A percentile compares a stretch with the other conserved stretches of the same genome.
phyloP scores from a whole-genome alignment of 2,797 vertebrate species.

The Sebastes aleutianus region DNA sequence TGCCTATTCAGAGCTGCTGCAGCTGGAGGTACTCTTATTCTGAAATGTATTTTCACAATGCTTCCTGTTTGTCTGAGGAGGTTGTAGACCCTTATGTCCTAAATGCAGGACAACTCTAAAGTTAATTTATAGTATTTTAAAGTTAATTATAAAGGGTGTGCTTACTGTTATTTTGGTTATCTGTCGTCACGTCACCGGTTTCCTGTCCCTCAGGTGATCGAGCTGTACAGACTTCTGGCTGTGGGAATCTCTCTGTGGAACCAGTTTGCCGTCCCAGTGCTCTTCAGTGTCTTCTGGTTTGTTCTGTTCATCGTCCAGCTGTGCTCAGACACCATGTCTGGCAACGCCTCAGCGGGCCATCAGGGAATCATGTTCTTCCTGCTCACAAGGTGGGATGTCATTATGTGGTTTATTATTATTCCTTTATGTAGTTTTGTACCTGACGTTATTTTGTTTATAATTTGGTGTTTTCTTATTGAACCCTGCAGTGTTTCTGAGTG shows the following conservation, averaged over 20 bases:
- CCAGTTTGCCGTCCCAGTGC: constrained; percentile 84
- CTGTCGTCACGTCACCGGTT: fast-evolving
- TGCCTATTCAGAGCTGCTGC: constrained; percentile 77
- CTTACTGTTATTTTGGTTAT: too few species aligned
- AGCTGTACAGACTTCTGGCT: constrained; percentile 82
- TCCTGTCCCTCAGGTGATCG: constrained; percentile 74
- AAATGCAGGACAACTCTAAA: neutral
- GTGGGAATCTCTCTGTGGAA: constrained; percentile 87
- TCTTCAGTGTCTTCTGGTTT: constrained; percentile 90
- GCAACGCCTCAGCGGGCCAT: constrained; percentile 62
- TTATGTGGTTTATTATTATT: neutral
- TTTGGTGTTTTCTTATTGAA: neutral
- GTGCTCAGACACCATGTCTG: constrained; percentile 66
- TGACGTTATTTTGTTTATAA: neutral
- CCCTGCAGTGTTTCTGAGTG: constrained; percentile 86
- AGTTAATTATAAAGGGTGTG: neutral
- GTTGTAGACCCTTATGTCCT: too few species aligned
- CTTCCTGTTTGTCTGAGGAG: neutral
- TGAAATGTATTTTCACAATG: neutral
- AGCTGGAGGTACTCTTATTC: constrained; percentile 73
- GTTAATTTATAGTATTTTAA: too few species aligned
- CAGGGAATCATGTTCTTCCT: constrained; percentile 85
- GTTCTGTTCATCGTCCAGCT: constrained; percentile 85
- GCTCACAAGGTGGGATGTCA: constrained; percentile 82
- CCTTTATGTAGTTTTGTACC: neutral